These are phyloP conservation scores for Tinea semifulvella DNA, from an alignment of 2,888 invertebrate genomes.

Conservation along the genomic window DNA sequence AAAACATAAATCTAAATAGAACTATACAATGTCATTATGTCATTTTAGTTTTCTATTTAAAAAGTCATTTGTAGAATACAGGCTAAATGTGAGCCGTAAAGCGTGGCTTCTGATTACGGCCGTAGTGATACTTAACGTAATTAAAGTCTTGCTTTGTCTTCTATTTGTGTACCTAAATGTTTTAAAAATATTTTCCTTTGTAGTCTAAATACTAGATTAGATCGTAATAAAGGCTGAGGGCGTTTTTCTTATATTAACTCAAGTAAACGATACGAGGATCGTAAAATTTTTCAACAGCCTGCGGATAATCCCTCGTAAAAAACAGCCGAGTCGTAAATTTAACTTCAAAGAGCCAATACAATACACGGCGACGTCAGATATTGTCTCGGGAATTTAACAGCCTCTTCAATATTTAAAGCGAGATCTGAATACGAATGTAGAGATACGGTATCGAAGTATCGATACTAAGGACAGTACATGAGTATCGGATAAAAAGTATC, in stretches of 20 bases:
- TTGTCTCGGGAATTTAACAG: conserved; percentile 8
- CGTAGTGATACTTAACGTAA: too few relatives aligned
- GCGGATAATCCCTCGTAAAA: conserved; percentile 8
- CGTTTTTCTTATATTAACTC: not conserved
- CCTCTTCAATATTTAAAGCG: not conserved
- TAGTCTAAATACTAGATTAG: not conserved
- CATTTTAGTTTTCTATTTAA: too few relatives aligned
- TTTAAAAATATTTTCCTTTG: not conserved
- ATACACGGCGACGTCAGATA: conserved; percentile 1
- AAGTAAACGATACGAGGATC: conserved; percentile 8
- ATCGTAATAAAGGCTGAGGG: not conserved
- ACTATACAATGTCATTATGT: too few relatives aligned
- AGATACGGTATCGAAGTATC: too few relatives aligned
- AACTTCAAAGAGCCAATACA: conserved; percentile 7
- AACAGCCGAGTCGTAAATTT: conserved; percentile 3
- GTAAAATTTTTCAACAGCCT: conserved; percentile 5
- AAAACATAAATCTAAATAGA: too few relatives aligned
- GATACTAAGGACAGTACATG: too few relatives aligned
- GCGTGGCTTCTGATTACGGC: too few relatives aligned
- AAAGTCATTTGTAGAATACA: too few relatives aligned
- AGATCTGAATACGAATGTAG: conserved; percentile 5
- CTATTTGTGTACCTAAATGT: too few relatives aligned
- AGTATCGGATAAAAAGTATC: too few relatives aligned
- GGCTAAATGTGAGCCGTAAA: too few relatives aligned
- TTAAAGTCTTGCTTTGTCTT: too few relatives aligned